phyloP scores from a whole-genome alignment of 1,140 invertebrate species.

The Holotrichia oblita region DNA sequence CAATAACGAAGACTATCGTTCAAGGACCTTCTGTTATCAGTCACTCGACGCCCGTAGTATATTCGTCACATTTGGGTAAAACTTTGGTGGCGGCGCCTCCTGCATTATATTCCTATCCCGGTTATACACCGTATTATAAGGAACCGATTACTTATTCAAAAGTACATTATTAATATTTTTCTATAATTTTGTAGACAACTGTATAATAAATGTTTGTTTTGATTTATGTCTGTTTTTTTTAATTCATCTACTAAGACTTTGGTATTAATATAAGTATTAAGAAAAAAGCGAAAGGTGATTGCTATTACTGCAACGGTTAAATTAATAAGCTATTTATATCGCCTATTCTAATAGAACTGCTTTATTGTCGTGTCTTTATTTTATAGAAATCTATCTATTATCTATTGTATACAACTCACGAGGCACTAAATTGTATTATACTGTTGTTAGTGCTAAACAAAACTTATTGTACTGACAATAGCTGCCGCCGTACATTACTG shows the following conservation, averaged over 20 bases:
- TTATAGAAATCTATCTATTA: too few species aligned
- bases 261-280: too few species aligned
- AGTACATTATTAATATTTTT: constrained; percentile 14
- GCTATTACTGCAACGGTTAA: too few species aligned
- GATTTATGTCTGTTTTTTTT: neutral
- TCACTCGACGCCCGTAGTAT: neutral
- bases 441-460: too few species aligned
- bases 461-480: too few species aligned
- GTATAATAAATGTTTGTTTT: constrained; percentile 38
- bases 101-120: neutral
- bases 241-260: neutral
- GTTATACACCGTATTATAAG: neutral
- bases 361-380: too few species aligned
- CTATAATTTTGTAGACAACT: constrained; percentile 18
- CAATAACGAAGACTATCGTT: constrained; percentile 22
- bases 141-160: constrained; percentile 21
- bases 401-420: too few species aligned
- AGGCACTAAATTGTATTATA: too few species aligned
- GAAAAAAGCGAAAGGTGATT: too few species aligned
- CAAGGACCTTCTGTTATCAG: neutral
- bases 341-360: too few species aligned
- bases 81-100: neutral
- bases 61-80: constrained; percentile 23
- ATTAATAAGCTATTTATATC: too few species aligned
- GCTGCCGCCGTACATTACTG: too few species aligned